phyloP scores from a whole-genome alignment of 2,113 vertebrate genomes.

The Lucifuga dentata region DNA sequence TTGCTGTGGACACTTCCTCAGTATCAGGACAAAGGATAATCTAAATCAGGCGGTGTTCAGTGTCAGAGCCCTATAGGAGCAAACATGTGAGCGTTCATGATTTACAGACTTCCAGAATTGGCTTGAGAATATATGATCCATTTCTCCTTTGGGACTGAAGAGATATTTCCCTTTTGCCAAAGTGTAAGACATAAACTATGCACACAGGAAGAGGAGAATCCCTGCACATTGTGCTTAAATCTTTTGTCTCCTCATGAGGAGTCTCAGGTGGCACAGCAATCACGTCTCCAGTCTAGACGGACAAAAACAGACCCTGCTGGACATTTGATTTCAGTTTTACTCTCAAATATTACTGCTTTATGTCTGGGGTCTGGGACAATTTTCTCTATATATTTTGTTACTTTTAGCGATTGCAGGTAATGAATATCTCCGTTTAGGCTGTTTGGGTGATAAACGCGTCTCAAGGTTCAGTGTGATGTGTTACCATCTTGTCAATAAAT shows the following conservation, averaged over 20 bases:
- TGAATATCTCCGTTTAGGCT: conserved; percentile 1
- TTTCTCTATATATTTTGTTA: neutral
- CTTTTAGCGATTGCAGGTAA: neutral
- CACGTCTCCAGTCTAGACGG: conserved; percentile 43
- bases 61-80: conserved; percentile 34
- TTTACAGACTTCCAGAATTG: conserved; percentile 47
- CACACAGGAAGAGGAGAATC: conserved; percentile 31
- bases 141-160: conserved; percentile 31
- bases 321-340: conserved; percentile 5
- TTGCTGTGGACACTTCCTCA: conserved; percentile 30
- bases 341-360: conserved; percentile 9
- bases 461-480: neutral
- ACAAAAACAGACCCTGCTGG: conserved; percentile 20
- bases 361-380: neutral
- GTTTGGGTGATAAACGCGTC: conserved; percentile 7
- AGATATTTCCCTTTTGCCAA: conserved; percentile 44
- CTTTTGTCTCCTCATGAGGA: conserved; percentile 22
- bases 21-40: conserved; percentile 33
- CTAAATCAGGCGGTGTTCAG: conserved; percentile 41
- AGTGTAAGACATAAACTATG: conserved; percentile 33
- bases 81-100: conserved; percentile 30
- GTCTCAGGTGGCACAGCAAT: conserved; percentile 46
- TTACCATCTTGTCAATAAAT: conserved; percentile 18
- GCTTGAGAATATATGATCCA: conserved; percentile 34
- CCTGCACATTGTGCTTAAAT: conserved; percentile 43